Percentiles rank a stretch among this genome's conserved stretches.
Conservation (phyloP, 2,113 vertebrate species). For the Halcyon malimbica region DNA sequence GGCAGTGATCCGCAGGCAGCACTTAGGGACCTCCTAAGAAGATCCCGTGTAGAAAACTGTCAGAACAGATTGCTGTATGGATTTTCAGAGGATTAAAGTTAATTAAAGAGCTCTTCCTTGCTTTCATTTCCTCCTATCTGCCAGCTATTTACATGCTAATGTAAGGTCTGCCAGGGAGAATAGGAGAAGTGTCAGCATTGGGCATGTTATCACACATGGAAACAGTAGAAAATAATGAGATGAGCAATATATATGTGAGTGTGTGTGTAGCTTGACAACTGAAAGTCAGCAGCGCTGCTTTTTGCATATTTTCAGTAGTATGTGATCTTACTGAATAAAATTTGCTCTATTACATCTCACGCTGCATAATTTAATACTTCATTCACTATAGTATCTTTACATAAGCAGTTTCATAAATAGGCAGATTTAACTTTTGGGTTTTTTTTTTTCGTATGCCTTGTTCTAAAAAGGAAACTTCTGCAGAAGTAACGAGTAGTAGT, state of each 20-base stretch:
- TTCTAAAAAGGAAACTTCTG: neutral
- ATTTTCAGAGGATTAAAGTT: constrained; percentile 79
- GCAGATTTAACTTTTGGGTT: neutral
- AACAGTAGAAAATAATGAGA: constrained; percentile 65
- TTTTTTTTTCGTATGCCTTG: neutral
- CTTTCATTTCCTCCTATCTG: constrained; percentile 74
- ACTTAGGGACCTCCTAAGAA: constrained; percentile 63
- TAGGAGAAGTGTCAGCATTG: constrained; percentile 60
- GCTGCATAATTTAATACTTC: constrained; percentile 62
- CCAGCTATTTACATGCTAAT: constrained; percentile 83
- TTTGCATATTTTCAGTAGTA: constrained; percentile 43
- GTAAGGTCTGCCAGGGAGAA: constrained; percentile 61
- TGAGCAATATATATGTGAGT: neutral
- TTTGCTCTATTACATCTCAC: constrained; percentile 61
- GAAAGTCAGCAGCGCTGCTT: constrained; percentile 37
- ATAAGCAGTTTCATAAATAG: constrained; percentile 67
- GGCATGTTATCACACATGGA: constrained; percentile 51
- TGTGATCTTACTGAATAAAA: constrained; percentile 66
- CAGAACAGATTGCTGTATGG: constrained; percentile 71
- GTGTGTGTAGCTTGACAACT: constrained; percentile 8
- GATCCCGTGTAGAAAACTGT: constrained; percentile 45
- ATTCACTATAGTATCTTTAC: constrained; percentile 56
- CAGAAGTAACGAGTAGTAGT: neutral
- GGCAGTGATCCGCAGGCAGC: constrained; percentile 25
- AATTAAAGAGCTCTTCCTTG: constrained; percentile 77